Percentiles rank a stretch among this genome's conserved stretches.
phyloP scores from a whole-genome alignment of 2,797 vertebrate genomes.

The Chromobotia macracanthus region DNA sequence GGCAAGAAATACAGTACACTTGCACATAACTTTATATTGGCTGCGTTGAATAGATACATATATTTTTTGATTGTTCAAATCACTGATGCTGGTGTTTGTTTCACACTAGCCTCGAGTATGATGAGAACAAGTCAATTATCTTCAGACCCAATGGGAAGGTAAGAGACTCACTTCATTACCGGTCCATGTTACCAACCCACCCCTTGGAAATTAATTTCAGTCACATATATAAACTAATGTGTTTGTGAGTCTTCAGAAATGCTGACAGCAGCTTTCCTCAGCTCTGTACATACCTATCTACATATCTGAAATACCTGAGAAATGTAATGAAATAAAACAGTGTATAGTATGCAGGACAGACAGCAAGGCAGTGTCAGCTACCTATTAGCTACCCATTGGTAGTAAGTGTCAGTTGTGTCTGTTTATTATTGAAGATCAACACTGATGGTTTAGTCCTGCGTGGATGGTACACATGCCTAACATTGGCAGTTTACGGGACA shows the following conservation, averaged over 20 bases:
- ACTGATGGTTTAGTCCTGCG: constrained; percentile 95
- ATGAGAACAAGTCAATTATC: constrained; percentile 97
- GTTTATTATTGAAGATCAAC: constrained; percentile 82
- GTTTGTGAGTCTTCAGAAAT: not conserved
- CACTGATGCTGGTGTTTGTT: constrained; percentile 49
- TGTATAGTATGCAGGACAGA: too few species aligned
- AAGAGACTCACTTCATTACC: constrained; percentile 56
- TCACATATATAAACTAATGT: not conserved
- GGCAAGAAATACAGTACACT: constrained; percentile 35
- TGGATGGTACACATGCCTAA: constrained; percentile 97
- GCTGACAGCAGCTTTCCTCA: not conserved
- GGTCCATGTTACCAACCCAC: not conserved
- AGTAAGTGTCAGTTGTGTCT: not conserved
- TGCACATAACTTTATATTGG: not conserved
- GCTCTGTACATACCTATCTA: not conserved
- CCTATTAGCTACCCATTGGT: too few species aligned
- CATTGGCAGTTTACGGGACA: constrained; percentile 93
- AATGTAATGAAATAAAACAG: too few species aligned
- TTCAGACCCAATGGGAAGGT: constrained; percentile 98
- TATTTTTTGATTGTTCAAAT: constrained; percentile 7
- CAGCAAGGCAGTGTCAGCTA: too few species aligned
- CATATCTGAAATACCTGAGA: too few species aligned
- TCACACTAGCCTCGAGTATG: constrained; percentile 90
- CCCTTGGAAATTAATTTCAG: not conserved
- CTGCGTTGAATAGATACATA: not conserved